Conservation (phyloP, 2,113 vertebrate genomes). For the Eclectus roratus region DNA sequence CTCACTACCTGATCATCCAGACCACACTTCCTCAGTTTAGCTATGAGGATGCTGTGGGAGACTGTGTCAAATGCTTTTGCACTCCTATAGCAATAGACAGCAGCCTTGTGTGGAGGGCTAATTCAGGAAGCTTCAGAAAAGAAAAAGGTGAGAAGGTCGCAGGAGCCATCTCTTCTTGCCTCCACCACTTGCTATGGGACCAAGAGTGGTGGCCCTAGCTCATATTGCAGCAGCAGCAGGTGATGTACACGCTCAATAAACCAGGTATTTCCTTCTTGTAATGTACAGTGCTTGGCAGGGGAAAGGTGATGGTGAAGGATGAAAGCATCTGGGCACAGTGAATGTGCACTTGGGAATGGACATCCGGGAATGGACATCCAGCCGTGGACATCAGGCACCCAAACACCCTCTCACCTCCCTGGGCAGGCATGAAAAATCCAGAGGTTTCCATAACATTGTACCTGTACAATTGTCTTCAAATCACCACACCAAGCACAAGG, state of each 20-base stretch:
- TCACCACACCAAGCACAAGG: no score
- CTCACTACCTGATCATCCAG: no score
- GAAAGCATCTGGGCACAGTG: background rate
- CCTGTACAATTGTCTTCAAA: background rate
- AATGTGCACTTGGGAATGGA: background rate
- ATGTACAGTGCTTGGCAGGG: background rate
- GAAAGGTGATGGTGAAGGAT: background rate
- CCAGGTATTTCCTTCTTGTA: background rate
- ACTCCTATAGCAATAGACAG: background rate
- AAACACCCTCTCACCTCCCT: background rate
- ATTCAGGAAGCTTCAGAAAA: background rate
- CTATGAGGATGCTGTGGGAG: no score
- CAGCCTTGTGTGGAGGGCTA: background rate
- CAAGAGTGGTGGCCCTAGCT: background rate
- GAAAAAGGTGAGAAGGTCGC: background rate
- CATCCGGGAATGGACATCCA: fast-evolving
- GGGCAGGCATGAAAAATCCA: background rate
- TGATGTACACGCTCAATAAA: background rate
- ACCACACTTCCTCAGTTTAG: no score
- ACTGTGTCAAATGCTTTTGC: no score
- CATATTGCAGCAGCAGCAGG: background rate
- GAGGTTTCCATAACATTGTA: fast-evolving
- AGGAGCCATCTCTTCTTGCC: background rate
- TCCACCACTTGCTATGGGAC: background rate
- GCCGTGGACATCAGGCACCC: background rate